A percentile compares a stretch with the other conserved stretches of the same genome.
phyloP scores from a whole-genome alignment of 2,113 vertebrate genomes.

The Mormyrus lacerda region DNA sequence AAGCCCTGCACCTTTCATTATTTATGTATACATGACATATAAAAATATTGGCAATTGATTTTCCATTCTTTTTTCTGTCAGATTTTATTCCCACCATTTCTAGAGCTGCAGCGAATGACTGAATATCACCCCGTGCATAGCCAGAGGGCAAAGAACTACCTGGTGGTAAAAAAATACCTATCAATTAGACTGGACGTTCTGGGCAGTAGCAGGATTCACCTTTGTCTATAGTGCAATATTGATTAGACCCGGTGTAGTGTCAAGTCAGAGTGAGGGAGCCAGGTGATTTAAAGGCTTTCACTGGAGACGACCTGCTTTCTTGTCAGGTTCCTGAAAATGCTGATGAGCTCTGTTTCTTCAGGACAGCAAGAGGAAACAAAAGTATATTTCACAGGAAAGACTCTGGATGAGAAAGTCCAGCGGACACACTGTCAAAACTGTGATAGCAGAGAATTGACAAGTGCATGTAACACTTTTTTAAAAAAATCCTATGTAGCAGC shows the following conservation, averaged over 20 bases:
- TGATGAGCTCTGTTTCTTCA: constrained; percentile 64
- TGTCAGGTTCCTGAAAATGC: constrained; percentile 64
- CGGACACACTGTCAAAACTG: constrained; percentile 74
- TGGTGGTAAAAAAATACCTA: constrained; percentile 72
- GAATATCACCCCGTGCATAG: constrained; percentile 67
- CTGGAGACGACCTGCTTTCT: constrained; percentile 70
- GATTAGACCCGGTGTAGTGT: constrained; percentile 92
- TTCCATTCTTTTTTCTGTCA: constrained; percentile 61
- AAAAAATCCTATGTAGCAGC: constrained; percentile 62
- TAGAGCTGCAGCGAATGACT: constrained; percentile 52
- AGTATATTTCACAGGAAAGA: constrained; percentile 60
- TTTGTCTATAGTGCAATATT: constrained; percentile 83
- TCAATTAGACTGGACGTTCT: constrained; percentile 85
- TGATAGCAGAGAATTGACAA: constrained; percentile 79
- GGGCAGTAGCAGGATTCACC: constrained; percentile 71
- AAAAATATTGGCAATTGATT: constrained; percentile 74
- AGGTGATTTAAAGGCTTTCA: constrained; percentile 83
- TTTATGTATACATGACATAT: constrained; percentile 25
- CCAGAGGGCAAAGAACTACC: constrained; percentile 75
- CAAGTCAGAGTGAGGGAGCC: constrained; percentile 84
- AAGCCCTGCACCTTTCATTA: constrained; percentile 29
- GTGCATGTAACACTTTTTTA: constrained; percentile 79
- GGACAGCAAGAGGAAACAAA: constrained; percentile 55
- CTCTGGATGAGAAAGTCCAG: constrained; percentile 79
- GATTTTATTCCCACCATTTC: constrained; percentile 69